Evolutionary conservation across 2,113 vertebrate species (phyloP).

Genomic region (Salminus brasiliensis): DNA sequence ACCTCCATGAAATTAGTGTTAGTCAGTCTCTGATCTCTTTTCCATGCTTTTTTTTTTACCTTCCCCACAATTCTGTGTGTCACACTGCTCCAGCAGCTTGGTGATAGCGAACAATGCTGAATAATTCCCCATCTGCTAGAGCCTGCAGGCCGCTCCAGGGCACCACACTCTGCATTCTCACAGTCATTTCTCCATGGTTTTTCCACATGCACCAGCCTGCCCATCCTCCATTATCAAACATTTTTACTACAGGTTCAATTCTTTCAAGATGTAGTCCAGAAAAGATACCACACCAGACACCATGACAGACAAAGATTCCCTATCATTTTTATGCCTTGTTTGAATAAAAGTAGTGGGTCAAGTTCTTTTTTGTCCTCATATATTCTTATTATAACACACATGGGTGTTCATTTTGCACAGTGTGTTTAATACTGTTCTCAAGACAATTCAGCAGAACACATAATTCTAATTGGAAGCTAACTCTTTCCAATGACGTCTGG

Average conservation of each 20-base stretch:
- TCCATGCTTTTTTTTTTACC: not conserved
- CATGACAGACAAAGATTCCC: not conserved
- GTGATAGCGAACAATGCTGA: conserved; percentile 35
- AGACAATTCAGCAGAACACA: no score
- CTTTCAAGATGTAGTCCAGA: conserved; percentile 1
- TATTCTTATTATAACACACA: not conserved
- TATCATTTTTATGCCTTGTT: conserved; percentile 21
- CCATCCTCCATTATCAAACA: conserved; percentile 32
- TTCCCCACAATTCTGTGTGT: conserved; percentile 11
- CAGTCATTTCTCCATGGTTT: conserved; percentile 27
- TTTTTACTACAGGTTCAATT: conserved; percentile 18
- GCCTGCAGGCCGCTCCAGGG: conserved; percentile 34
- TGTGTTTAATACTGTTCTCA: no score
- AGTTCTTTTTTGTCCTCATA: conserved; percentile 3
- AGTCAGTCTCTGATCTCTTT: conserved; percentile 11
- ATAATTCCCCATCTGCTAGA: conserved; percentile 31
- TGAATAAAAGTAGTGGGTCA: not conserved
- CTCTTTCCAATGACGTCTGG: no score
- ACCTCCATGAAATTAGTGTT: conserved; percentile 40
- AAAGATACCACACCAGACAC: conserved; percentile 11
- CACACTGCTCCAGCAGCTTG: conserved; percentile 19
- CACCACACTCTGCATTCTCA: conserved; percentile 13
- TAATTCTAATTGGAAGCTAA: no score
- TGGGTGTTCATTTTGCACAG: no score
- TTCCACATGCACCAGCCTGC: conserved; percentile 25